Evolutionary conservation across 1,140 invertebrate species (phyloP).

Genomic region (Dendroctonus ponderosae): DNA sequence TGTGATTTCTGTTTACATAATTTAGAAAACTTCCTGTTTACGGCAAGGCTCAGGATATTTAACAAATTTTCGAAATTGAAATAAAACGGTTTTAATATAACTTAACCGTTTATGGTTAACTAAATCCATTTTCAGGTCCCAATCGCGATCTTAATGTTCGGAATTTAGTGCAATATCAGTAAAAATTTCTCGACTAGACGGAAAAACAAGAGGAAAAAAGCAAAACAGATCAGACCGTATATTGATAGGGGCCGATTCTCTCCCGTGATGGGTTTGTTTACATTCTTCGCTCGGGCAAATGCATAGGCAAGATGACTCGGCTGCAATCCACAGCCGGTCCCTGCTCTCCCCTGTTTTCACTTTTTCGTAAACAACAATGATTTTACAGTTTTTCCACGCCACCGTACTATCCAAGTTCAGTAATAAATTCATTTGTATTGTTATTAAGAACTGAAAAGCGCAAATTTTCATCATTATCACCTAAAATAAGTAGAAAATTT

Average conservation of each 20-base stretch:
- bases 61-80: too few species aligned
- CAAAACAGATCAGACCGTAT: conserved; percentile 26
- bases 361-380: conserved; percentile 36
- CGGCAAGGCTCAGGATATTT: too few species aligned
- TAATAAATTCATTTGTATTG: too few species aligned
- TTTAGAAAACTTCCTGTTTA: too few species aligned
- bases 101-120: too few species aligned
- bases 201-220: conserved; percentile 32
- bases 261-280: conserved; percentile 35
- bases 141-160: not conserved
- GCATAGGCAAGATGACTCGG: conserved; percentile 35
- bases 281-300: conserved; percentile 30
- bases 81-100: too few species aligned
- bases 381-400: conserved; percentile 17
- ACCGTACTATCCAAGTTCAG: too few species aligned
- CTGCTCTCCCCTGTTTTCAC: conserved; percentile 14
- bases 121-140: too few species aligned
- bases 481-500: too few species aligned
- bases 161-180: conserved; percentile 23
- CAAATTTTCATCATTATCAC: too few species aligned
- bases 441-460: too few species aligned
- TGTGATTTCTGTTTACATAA: too few species aligned
- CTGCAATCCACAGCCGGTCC: conserved; percentile 30
- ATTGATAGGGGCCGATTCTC: conserved; percentile 26
- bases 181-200: conserved; percentile 25